These are phyloP conservation scores for Sula dactylatra DNA, from an alignment of 2,113 vertebrate species.

Conservation along the genomic window DNA sequence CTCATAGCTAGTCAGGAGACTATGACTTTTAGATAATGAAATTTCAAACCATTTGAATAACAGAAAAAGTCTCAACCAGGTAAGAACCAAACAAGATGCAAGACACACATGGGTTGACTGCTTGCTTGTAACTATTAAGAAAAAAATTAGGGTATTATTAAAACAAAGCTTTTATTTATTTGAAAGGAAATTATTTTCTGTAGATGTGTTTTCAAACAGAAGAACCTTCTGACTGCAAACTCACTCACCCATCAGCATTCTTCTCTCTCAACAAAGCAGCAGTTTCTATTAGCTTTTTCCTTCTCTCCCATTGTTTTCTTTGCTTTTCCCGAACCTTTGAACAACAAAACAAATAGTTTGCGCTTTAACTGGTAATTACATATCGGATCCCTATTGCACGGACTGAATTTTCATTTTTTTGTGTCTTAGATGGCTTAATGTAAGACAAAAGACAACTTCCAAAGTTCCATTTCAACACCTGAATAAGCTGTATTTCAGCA, in stretches of 20 bases:
- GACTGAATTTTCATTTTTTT: not conserved
- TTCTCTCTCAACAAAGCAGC: conserved; percentile 81
- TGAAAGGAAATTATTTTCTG: not conserved
- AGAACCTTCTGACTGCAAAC: not conserved
- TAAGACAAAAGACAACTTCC: not conserved
- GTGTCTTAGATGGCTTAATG: not conserved
- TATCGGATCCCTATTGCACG: not conserved
- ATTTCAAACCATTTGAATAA: not conserved
- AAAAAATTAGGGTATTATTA: not conserved
- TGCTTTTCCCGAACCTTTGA: conserved; percentile 85
- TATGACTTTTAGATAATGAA: not conserved
- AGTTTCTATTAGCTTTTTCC: conserved; percentile 81
- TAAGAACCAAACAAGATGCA: not conserved
- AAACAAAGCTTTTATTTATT: not conserved
- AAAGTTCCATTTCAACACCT: not conserved
- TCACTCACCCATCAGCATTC: conserved; percentile 91
- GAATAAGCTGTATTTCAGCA: not conserved
- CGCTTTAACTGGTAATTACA: not conserved
- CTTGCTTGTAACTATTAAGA: not conserved
- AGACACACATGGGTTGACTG: not conserved
- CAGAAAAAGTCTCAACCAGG: not conserved
- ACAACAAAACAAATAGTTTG: not conserved
- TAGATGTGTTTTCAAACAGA: not conserved
- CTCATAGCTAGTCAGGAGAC: not conserved
- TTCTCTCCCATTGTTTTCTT: conserved; percentile 85